Conservation (phyloP, 2,797 vertebrate genomes). For the Labroides dimidiatus region DNA sequence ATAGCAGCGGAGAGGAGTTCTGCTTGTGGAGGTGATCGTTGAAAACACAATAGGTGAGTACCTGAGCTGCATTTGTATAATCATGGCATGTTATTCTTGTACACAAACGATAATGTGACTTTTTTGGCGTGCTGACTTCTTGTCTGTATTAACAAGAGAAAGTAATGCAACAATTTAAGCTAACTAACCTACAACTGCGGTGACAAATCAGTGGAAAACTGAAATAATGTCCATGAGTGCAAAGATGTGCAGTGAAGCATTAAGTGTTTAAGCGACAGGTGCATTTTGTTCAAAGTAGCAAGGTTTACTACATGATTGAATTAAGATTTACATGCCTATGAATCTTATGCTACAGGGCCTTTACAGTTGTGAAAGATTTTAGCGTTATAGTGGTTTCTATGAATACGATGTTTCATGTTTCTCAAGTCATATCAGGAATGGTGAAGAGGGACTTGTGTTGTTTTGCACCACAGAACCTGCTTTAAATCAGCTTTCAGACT, state of each 20-base stretch:
- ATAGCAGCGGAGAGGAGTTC: neutral
- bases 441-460: no score
- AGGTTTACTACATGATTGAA: neutral
- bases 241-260: no score
- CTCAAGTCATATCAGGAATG: no score
- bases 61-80: accelerated
- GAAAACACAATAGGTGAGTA: constrained; percentile 44
- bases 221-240: no score
- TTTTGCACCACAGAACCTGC: no score
- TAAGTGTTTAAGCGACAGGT: neutral
- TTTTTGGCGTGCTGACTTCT: accelerated
- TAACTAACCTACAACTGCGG: neutral
- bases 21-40: constrained; percentile 3
- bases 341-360: neutral
- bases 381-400: neutral
- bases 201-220: neutral
- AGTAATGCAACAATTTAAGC: constrained; percentile 12
- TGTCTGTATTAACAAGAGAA: accelerated
- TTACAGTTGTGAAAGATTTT: neutral
- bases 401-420: neutral
- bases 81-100: neutral
- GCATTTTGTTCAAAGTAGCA: accelerated
- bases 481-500: no score
- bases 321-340: no score
- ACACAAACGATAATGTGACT: accelerated